These are phyloP conservation scores for Eretmocerus hayati DNA, from an alignment of 2,888 invertebrate species.

Conservation along the genomic window DNA sequence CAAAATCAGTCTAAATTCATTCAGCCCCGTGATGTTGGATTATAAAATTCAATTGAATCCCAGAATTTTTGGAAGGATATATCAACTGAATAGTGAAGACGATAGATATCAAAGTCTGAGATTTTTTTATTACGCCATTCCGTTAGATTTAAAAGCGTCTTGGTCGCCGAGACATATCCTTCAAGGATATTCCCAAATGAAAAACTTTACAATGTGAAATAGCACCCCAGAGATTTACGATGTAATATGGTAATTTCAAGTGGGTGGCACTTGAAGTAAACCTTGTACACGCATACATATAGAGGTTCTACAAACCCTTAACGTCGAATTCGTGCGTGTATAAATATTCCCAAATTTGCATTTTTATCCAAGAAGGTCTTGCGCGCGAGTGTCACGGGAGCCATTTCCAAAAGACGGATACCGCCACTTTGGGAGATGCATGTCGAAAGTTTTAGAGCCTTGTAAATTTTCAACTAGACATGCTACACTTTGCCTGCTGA, in stretches of 20 bases:
- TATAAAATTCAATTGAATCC: too few relatives aligned
- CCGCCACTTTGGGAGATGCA: constrained; percentile 41
- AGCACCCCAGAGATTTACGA: constrained; percentile 12
- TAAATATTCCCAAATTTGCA: constrained; percentile 42
- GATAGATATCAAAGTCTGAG: too few relatives aligned
- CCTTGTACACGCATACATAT: background rate
- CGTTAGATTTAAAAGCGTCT: too few relatives aligned
- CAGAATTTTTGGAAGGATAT: too few relatives aligned
- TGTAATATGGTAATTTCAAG: constrained; percentile 18
- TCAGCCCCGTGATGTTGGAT: too few relatives aligned
- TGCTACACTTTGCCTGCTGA: background rate
- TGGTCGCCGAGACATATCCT: too few relatives aligned
- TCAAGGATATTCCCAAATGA: constrained; percentile 3
- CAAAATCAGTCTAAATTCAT: too few relatives aligned
- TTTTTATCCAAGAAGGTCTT: constrained; percentile 29
- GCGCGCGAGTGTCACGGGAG: constrained; percentile 23
- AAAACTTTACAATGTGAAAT: constrained; percentile 14
- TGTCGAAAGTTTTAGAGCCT: constrained; percentile 42
- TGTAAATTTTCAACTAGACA: constrained; percentile 35
- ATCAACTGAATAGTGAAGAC: too few relatives aligned
- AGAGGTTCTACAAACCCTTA: background rate
- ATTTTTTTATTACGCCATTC: too few relatives aligned
- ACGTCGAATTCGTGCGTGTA: constrained; percentile 23
- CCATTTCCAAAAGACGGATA: constrained; percentile 41
- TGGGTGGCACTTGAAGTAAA: constrained; percentile 6